A percentile compares a stretch with the other conserved stretches of the same genome.
Evolutionary conservation across 2,888 invertebrate genomes (phyloP).

Genomic region (Drymonia ruficornis): DNA sequence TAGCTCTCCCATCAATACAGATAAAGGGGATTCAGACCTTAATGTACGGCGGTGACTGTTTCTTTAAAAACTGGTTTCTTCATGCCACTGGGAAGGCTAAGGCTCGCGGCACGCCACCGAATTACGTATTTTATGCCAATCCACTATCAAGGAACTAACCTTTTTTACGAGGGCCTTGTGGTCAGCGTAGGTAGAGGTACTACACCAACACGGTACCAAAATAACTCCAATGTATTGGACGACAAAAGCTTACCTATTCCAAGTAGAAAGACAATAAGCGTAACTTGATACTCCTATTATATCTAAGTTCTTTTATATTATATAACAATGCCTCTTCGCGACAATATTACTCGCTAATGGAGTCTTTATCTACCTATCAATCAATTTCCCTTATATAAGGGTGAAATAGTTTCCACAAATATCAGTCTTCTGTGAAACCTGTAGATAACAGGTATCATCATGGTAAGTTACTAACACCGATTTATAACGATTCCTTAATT

Average conservation of each 20-base stretch:
- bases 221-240: background rate
- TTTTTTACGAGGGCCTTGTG: too few relatives aligned
- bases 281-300: slow-evolving; percentile 22
- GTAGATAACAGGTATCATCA: slow-evolving; percentile 43
- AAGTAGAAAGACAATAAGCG: slow-evolving; percentile 13
- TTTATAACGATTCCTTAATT: background rate
- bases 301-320: slow-evolving; percentile 36
- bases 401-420: slow-evolving; percentile 31
- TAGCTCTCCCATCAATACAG: too few relatives aligned
- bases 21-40: too few relatives aligned
- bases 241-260: slow-evolving; percentile 16
- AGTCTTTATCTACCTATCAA: slow-evolving; percentile 62
- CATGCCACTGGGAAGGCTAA: too few relatives aligned
- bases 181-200: background rate
- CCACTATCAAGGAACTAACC: too few relatives aligned
- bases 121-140: too few relatives aligned
- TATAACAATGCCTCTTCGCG: slow-evolving; percentile 33
- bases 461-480: slow-evolving; percentile 54
- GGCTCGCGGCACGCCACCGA: too few relatives aligned
- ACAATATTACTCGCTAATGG: slow-evolving; percentile 60
- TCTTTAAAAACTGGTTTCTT: too few relatives aligned
- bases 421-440: slow-evolving; percentile 41
- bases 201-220: background rate
- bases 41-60: too few relatives aligned
- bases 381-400: slow-evolving; percentile 66